Base-by-base conservation (phyloP, 2,888 invertebrate species). In the Agrochola circellaris region DNA sequence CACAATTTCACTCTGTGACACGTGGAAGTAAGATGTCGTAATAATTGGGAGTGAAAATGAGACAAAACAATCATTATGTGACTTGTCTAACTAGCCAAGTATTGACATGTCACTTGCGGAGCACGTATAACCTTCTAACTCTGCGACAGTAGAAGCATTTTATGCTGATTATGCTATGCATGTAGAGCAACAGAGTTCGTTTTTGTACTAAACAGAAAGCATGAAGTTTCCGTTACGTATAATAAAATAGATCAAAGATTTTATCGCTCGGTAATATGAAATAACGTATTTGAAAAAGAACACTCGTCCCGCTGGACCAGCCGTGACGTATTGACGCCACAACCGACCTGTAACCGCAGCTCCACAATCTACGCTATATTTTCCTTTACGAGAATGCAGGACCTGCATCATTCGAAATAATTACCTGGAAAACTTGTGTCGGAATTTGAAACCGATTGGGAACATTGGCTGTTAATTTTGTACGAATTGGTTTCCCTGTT, bases 261-360 rank as follows among this genome's bases (percentile, higher is more conserved):
- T 67, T 71, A 45, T 42, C 23, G 66, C 3, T 20, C 54, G 60
- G 80, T 79, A 73, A 74, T 83, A 71, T 75, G 64, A 76, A 64
- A 23, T 42, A 71, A 73, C 20, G n/a, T 72, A 30, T 69, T 75
- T 67, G 66, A 68, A 71, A 79, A 34, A 58, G 48, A 79, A 76
- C 17, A 23, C 34, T 70, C 5, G 26, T 75, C 80, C 71, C 75
- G 0, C 38, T 65, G 76, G 84, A 71, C 54, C 61, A 5, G 15
- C 9, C 20, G 76, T 76, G 68, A 80, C 77, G 73, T 80, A 80
- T 83, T 76, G 65, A 71, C 20, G 64, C 58, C 15, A 42, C 73
- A 80, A 45, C 73, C 48, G 38, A 73, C 34, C 68, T 67, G 58
- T 38, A 76, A 74, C 71, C 54, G 69, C 69, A 45, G 26, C 26